These are phyloP conservation scores for Penaeus indicus DNA, from an alignment of 1,140 invertebrate species.

Conservation along the genomic window DNA sequence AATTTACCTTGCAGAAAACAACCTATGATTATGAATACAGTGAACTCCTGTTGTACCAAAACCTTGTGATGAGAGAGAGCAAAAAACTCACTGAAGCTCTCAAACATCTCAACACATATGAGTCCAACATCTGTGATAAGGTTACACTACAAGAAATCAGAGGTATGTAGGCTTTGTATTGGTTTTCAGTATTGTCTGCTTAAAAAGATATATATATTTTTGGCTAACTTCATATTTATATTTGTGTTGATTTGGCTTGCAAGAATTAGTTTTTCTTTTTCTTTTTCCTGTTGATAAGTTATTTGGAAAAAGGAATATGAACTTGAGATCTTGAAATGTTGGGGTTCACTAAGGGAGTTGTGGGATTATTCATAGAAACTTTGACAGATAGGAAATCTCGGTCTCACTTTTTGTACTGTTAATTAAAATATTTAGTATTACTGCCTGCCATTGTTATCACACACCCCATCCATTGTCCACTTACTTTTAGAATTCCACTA, in stretches of 20 bases:
- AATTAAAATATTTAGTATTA: too few species aligned
- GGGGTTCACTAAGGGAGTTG: too few species aligned
- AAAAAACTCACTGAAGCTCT: conserved; percentile 86
- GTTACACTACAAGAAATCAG: conserved; percentile 90
- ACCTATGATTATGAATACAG: conserved; percentile 96
- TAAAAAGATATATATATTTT: not conserved
- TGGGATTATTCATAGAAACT: too few species aligned
- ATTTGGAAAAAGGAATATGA: not conserved
- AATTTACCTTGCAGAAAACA: conserved; percentile 72
- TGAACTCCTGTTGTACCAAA: conserved; percentile 96
- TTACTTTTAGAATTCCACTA: too few species aligned
- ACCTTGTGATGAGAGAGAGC: conserved; percentile 94
- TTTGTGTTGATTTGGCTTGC: too few species aligned
- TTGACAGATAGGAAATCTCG: too few species aligned
- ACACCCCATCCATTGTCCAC: too few species aligned
- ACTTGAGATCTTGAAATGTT: too few species aligned
- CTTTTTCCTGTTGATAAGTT: not conserved
- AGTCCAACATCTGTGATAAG: conserved; percentile 93
- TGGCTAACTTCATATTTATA: too few species aligned
- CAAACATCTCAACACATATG: conserved; percentile 87
- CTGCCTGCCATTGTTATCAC: too few species aligned
- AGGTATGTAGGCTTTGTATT: conserved; percentile 72
- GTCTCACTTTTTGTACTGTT: too few species aligned
- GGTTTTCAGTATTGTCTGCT: not conserved
- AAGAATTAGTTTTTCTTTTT: not conserved